Conservation (phyloP, 2,797 vertebrate genomes). For the Labeo calbasu region DNA sequence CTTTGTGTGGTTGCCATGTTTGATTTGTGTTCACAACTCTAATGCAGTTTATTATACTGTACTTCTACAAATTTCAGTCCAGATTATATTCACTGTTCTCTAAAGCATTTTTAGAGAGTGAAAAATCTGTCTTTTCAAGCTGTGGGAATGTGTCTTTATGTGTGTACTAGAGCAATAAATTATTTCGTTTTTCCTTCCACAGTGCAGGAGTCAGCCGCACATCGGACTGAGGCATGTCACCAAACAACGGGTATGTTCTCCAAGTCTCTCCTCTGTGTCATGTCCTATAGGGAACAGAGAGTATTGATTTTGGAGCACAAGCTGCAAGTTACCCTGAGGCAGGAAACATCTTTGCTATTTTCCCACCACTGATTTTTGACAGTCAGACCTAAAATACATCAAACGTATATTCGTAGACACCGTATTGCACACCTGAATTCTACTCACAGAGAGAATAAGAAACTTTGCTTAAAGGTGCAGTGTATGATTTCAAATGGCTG, state of each 20-base stretch:
- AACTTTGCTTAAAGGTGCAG: neutral
- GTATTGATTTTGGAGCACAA: slow-evolving; percentile 37
- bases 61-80: neutral
- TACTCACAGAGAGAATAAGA: neutral
- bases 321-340: slow-evolving; percentile 19
- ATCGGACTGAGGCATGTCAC: slow-evolving; percentile 61
- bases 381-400: neutral
- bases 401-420: neutral
- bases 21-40: neutral
- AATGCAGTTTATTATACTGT: neutral
- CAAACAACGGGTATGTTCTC: slow-evolving; percentile 65
- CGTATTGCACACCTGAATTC: neutral
- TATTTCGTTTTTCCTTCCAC: slow-evolving; percentile 28
- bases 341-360: slow-evolving; percentile 22
- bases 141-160: neutral
- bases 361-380: neutral
- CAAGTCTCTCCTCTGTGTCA: neutral
- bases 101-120: neutral
- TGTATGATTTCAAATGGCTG: neutral
- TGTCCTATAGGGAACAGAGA: slow-evolving; percentile 4
- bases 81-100: neutral
- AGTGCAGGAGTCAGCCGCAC: slow-evolving; percentile 62
- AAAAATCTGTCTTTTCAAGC: neutral
- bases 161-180: slow-evolving; percentile 38
- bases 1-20: slow-evolving; percentile 2